Evolutionary conservation across 2,113 vertebrate genomes (phyloP), one percentile per base, ranked within the genome.

Genomic region (Brienomyrus brachyistius): DNA sequence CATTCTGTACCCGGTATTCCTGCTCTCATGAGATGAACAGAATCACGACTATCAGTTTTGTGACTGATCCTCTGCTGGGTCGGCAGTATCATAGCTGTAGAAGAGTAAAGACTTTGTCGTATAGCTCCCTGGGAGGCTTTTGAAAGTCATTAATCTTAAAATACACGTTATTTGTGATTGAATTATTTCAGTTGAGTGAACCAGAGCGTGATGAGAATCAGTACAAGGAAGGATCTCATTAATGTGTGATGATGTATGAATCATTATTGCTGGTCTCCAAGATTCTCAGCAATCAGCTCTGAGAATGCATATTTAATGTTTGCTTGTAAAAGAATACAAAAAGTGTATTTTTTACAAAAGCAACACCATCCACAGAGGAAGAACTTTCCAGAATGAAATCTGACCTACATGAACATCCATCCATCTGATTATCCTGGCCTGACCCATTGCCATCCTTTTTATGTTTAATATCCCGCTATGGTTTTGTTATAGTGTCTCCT

Each of bases 131-230:
- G 85, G 6, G 51, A 35, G 85, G 51, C 23, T 54, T 54, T 23
- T 54, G 51, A 56, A 87, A 87, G 85, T 54, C 85, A 50, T 21
- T 27, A 48, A 86, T 86, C 85, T 19, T n/a, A 35, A 87, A 52
- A 87, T 35, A 54, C 85, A 54, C 13, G 13, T 87, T 87, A 87
- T 87, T 54, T 87, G 45, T 86, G 47, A 86, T 51, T 86, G 23
- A 86, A 51, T 52, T 35, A 87, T 52, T 87, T 35, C 15, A 35
- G 23, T 21, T 52, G 85, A 40, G 43, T 47, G 82, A 45, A 23
- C 82, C 43, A 47, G 40, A 84, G 82, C 40, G 45, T 84, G 82
- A 70, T 70, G 62, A 70, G 62, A n/a, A 84, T 48, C 43, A 23
- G 82, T 13, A 84, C 48, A 31, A 52, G 15, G 51, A 56, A 54